Percentiles rank a stretch among this genome's conserved stretches.
Conservation (phyloP, 2,888 invertebrate genomes). For the Diaphora mendica region DNA sequence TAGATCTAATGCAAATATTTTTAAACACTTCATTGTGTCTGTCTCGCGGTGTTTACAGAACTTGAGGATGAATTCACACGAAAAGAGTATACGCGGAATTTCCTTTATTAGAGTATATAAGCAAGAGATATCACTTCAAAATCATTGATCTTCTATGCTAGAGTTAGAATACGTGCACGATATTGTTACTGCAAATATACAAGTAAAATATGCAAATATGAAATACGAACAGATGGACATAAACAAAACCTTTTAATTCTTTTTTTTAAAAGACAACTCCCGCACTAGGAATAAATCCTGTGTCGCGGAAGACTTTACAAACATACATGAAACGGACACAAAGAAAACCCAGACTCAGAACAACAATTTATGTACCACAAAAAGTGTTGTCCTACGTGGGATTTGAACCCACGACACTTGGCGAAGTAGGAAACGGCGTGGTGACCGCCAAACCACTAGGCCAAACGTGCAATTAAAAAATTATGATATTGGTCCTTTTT, state of each 20-base stretch:
- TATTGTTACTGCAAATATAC: not conserved
- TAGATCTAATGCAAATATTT: slow-evolving; percentile 41
- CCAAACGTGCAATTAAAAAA: too few species aligned
- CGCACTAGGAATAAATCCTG: too few species aligned
- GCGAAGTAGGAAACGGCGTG: too few species aligned
- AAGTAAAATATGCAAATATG: not conserved
- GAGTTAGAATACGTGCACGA: not conserved
- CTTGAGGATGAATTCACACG: slow-evolving; percentile 29
- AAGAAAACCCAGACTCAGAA: too few species aligned
- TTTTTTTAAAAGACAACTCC: too few species aligned
- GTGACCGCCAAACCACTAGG: too few species aligned
- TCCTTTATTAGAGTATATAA: slow-evolving; percentile 1
- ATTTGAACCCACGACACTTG: too few species aligned
- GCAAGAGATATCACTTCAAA: not conserved
- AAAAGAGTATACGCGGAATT: slow-evolving; percentile 17
- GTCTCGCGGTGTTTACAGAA: slow-evolving; percentile 40
- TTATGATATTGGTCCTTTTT: not conserved
- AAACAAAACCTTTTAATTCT: not conserved
- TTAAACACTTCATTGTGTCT: slow-evolving; percentile 47
- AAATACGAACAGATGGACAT: not conserved
- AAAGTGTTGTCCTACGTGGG: too few species aligned
- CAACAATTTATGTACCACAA: too few species aligned
- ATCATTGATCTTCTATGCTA: not conserved
- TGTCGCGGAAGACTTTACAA: too few species aligned
- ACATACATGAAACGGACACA: too few species aligned